Evolutionary conservation across 1,140 invertebrate genomes (phyloP), one percentile per base, ranked within the genome.

Genomic region (Drosophila leontia): DNA sequence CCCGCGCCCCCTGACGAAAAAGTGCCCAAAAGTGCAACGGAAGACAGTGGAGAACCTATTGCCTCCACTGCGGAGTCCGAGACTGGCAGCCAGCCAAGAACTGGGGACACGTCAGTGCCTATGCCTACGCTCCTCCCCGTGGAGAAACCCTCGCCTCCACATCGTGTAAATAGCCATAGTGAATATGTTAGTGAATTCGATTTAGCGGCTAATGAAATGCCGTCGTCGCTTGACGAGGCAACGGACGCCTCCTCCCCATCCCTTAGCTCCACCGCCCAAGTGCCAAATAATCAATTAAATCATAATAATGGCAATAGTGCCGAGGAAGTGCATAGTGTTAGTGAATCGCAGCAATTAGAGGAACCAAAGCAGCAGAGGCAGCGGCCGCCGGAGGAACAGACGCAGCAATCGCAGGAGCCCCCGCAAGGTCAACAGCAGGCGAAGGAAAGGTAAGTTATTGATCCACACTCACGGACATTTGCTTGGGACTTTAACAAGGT

Each of bases 281-380:
- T 88, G 84, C 84, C 84, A 88, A 88, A 88, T 71, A 90, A 80
- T 81, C 65, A 84, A 70, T 90, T 88, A 51, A 87, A 82, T 68
- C 56, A 71, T 55, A 64, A 75, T 69, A 50, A 37, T 60, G 34
- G 55, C 45, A 44, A 55, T 51, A 81, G n/a, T 70, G 65, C 26
- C 64, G 35, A 59, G 17, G 45, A 82, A 48, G 55, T 75, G 75
- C 48, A 63, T 65, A 59, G 50, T 51, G 59, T 74, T 60, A 82
- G 77, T 65, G 67, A 74, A 82, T 44, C 59, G 47, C 58, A 84
- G 47, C 70, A 68, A 56, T 53, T 61, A 79, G 62, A 65, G 37
- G 47, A 63, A 61, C 67, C 71, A 59, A 44, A 80, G 15, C 39
- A 48, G 19, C 64, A 81, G 26, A 29, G 26, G 42, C 51, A 61